Evolutionary conservation across 2,888 invertebrate species (phyloP), one percentile per base, ranked within the genome.

Genomic region (Platycheirus rosarum): DNA sequence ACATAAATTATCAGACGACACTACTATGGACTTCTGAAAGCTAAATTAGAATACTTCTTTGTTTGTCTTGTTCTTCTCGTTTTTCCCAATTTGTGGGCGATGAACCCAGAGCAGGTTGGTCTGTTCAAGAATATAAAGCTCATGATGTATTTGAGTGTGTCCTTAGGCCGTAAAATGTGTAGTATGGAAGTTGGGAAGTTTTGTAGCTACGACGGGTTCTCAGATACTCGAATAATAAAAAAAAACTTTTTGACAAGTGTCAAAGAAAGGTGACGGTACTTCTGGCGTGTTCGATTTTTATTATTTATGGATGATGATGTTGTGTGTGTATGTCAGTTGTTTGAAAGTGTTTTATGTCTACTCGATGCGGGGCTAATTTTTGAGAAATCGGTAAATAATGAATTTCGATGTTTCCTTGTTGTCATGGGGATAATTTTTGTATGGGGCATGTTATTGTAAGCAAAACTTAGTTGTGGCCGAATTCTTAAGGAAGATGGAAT

Each of bases 21-120:
- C 42, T 68, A 48, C 66, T 48, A 77, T 71, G 68, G 82, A 82
- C 82, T 82, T 40, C 53, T 71, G 77, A 77, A 53, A 70, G 77
- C 77, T 82, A 68, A 82, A 82, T 82, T 82, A 82, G 68, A 77
- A 82, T 82, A 77, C 62, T 57, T 76, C 48, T 71, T 76, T 66
- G 63, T 37, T 74, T 69, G 63, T 40, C 35, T 42, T 69, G 53
- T 46, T 37, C 51, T 44, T 65, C 65, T 70, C 76, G 76, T 70
- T 75, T 51, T 60, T 51, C 44, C 42, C 14, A 35, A 14, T 26
- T 65, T 66, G 46, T 66, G 14, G 26, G 57, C 40, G 40, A 57
- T 46, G 65, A 57, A 37, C 37, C 40, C 2, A 23, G 29, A n/a
- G 11, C 1, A 11, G 20, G 16, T 48, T 29, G 2, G 8, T 2